Evolutionary conservation across 1,140 invertebrate genomes (phyloP).

Genomic region (Prorops nasuta): DNA sequence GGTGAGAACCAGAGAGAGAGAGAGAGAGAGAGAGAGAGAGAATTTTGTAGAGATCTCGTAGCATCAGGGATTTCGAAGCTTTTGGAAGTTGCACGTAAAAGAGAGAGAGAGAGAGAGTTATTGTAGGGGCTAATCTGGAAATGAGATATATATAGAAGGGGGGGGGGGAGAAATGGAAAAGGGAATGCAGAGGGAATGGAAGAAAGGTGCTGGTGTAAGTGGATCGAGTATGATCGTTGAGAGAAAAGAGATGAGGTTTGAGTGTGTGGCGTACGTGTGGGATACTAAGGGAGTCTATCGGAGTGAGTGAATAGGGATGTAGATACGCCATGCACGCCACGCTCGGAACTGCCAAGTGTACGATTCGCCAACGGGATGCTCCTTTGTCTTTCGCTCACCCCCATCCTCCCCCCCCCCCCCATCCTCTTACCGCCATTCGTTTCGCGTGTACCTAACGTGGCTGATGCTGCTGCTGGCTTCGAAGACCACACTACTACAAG

Average conservation of each 20-base stretch:
- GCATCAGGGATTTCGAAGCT: too few relatives aligned
- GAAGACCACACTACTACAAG: constrained; percentile 1
- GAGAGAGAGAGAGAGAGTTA: constrained; percentile 22
- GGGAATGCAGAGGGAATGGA: background rate
- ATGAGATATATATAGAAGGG: constrained; percentile 5
- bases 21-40: constrained; percentile 16
- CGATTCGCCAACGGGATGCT: constrained; percentile 50
- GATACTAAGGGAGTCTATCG: too few relatives aligned
- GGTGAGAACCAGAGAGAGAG: constrained; percentile 13
- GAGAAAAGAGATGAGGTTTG: too few relatives aligned
- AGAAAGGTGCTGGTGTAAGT: background rate
- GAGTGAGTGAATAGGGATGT: constrained; percentile 47
- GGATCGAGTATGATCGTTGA: constrained; percentile 6
- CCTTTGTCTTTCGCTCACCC: constrained; percentile 44
- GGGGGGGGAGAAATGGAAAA: background rate
- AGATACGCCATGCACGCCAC: constrained; percentile 52
- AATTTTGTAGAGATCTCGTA: too few relatives aligned
- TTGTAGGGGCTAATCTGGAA: too few relatives aligned
- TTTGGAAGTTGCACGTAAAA: too few relatives aligned
- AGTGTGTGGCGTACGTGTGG: too few relatives aligned
- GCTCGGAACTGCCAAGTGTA: constrained; percentile 23
- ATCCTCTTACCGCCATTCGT: too few relatives aligned
- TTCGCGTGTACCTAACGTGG: too few relatives aligned
- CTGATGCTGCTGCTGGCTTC: too few relatives aligned
- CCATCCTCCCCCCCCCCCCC: background rate